Evolutionary conservation across 2,888 invertebrate species (phyloP).

Genomic region (Acanthosepion lycidas): DNA sequence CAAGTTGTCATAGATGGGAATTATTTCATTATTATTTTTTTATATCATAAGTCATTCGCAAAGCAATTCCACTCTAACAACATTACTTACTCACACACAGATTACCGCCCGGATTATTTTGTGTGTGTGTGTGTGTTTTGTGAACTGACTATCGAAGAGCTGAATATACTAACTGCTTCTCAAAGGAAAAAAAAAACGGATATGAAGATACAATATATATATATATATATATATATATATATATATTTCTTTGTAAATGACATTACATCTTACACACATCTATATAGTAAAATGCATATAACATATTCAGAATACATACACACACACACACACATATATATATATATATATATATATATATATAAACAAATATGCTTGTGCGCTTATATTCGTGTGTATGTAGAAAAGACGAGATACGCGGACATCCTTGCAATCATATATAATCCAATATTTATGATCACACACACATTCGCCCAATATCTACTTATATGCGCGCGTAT

Average conservation of each 20-base stretch:
- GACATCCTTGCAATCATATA: not conserved
- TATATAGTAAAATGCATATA: not conserved
- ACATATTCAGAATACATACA: not conserved
- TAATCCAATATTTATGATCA: slow-evolving; percentile 2
- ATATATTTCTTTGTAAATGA: not conserved
- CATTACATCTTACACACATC: not conserved
- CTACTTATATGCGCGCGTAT: not conserved
- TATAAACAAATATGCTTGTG: not conserved
- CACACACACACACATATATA: not conserved
- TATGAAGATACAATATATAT: not conserved
- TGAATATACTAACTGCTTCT: too few species aligned
- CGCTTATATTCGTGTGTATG: not conserved
- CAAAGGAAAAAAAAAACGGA: too few species aligned
- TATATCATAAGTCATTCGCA: not conserved
- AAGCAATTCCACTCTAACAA: not conserved
- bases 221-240: not conserved
- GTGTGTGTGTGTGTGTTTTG: not conserved
- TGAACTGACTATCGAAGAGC: not conserved
- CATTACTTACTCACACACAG: slow-evolving; percentile 1
- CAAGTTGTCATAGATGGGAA: slow-evolving; percentile 4
- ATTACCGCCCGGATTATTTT: not conserved
- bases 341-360: not conserved
- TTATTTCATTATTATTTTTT: not conserved
- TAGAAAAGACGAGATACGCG: not conserved
- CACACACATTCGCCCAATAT: not conserved